These are phyloP conservation scores for Portunus trituberculatus DNA, from an alignment of 1,140 invertebrate species.

Conservation along the genomic window DNA sequence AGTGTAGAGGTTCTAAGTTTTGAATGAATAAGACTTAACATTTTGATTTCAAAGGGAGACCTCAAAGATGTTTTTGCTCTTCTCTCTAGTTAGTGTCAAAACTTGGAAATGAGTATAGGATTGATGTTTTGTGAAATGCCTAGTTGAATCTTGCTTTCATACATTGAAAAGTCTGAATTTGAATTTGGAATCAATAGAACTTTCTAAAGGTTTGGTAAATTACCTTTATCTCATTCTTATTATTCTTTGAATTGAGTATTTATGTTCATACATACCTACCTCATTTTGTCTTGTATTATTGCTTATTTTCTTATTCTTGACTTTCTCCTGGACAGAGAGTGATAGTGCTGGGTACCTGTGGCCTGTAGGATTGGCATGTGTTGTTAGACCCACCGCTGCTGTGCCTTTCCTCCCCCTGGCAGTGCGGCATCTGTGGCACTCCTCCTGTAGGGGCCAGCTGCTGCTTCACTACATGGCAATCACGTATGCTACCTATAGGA, in stretches of 20 bases:
- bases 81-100: too few species aligned
- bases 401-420: constrained; percentile 55
- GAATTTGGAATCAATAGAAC: background rate
- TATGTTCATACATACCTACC: background rate
- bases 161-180: too few species aligned
- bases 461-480: background rate
- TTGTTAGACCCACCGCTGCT: constrained; percentile 60
- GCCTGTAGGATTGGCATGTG: constrained; percentile 55
- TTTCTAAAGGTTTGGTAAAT: background rate
- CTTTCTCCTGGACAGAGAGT: constrained; percentile 29
- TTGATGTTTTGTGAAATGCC: too few species aligned
- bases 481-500: background rate
- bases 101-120: too few species aligned
- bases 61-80: too few species aligned
- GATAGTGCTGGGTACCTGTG: constrained; percentile 39
- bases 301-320: background rate
- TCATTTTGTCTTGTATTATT: background rate
- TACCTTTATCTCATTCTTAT: background rate
- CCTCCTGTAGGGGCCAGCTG: background rate
- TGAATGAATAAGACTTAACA: too few species aligned
- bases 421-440: constrained; percentile 48
- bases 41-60: too few species aligned
- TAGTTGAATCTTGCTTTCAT: too few species aligned
- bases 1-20: too few species aligned
- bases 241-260: background rate